Percentiles rank a stretch among this genome's conserved stretches.
phyloP scores from a whole-genome alignment of 2,113 vertebrate genomes.

The Passer montanus region DNA sequence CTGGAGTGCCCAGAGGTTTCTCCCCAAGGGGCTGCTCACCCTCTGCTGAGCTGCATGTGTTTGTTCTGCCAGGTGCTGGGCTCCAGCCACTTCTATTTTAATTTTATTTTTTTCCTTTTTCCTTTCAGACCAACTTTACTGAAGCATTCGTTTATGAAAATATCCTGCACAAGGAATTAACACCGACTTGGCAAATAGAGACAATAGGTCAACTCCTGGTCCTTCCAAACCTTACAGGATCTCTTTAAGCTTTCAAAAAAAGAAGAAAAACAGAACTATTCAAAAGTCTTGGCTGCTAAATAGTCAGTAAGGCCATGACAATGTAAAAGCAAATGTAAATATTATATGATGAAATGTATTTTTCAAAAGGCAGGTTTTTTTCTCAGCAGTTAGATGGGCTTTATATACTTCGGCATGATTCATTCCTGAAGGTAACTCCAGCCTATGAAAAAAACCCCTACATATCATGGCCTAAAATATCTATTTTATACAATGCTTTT shows the following conservation, averaged over 20 bases:
- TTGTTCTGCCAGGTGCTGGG: neutral
- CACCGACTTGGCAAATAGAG: neutral
- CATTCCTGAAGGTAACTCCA: neutral
- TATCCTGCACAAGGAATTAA: neutral
- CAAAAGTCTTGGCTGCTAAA: neutral
- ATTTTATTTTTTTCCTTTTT: neutral
- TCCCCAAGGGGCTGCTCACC: neutral
- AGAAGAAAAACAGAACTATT: neutral
- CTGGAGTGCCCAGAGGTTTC: neutral
- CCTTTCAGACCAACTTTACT: neutral
- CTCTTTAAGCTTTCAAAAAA: neutral
- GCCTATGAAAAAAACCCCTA: neutral
- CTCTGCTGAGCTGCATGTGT: neutral
- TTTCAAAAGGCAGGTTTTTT: neutral
- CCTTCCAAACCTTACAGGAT: neutral
- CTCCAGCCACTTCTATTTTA: neutral
- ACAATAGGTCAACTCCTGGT: neutral
- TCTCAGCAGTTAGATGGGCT: neutral
- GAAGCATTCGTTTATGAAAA: neutral
- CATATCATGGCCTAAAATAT: neutral
- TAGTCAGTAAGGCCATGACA: neutral
- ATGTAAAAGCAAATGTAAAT: conserved; percentile 42
- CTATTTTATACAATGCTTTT: neutral
- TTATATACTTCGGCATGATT: neutral
- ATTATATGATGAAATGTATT: neutral